Conservation (phyloP, 37 sponge, comb jelly and placozoan species). For the Agelas oroides region DNA sequence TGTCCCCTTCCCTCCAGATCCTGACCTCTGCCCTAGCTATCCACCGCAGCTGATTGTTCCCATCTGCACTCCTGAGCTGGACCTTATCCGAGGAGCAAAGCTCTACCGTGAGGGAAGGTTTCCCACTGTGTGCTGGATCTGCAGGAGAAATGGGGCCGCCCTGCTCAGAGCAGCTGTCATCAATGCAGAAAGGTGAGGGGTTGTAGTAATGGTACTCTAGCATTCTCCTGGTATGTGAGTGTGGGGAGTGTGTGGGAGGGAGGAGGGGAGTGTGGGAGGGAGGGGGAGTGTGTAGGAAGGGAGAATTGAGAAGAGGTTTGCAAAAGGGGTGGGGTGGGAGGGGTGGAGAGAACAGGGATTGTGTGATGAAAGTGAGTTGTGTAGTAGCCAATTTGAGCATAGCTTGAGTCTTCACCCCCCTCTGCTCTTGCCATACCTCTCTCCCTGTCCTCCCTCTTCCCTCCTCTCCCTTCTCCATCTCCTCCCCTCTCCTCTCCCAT, state of each 20-base stretch:
- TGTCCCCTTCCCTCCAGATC: conserved; percentile 47
- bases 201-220: too few relatives aligned
- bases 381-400: too few relatives aligned
- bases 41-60: conserved; percentile 76
- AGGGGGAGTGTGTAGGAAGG: too few relatives aligned
- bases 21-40: conserved; percentile 70
- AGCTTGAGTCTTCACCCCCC: too few relatives aligned
- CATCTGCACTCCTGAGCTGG: conserved; percentile 68
- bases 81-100: conserved; percentile 66
- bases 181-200: conserved; percentile 48
- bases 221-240: too few relatives aligned
- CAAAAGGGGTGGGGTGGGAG: too few relatives aligned
- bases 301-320: too few relatives aligned
- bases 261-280: too few relatives aligned
- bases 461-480: not conserved
- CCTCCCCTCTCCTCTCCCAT: not conserved
- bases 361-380: too few relatives aligned
- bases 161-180: conserved; percentile 80
- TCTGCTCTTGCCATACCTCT: not conserved
- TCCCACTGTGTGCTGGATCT: conserved; percentile 83
- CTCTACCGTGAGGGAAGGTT: conserved; percentile 78
- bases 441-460: not conserved
- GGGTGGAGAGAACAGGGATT: too few relatives aligned
- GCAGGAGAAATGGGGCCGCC: conserved; percentile 55
- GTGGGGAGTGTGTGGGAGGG: too few relatives aligned